Evolutionary conservation across 1,140 invertebrate species (phyloP), one percentile per base, ranked within the genome.

Genomic region (Lutraria rhynchaena): DNA sequence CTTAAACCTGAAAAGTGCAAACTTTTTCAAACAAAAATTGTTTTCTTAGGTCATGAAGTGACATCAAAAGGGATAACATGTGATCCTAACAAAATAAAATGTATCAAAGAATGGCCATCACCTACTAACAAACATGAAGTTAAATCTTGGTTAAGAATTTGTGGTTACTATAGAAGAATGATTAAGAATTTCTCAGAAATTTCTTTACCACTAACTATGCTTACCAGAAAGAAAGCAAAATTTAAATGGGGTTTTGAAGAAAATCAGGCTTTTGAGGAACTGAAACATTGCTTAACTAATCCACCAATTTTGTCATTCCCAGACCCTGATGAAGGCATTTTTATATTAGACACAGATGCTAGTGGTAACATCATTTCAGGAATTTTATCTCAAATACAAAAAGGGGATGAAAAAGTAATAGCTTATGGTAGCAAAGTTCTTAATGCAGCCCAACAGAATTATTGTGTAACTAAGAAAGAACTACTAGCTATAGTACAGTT

Each of bases 61-160:
- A 46, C 65, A 19, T 17, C 4, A 24, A 37, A 80, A 4, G 76
- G 76, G 22, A 65, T 80, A 1, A 85, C 70, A 73, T 85, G 87
- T 22, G 87, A 92, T 85, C 77, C 70, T 44, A 83, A 85, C 17
- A 90, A 90, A 83, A 74, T 93, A n/a, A 58, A 83, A 73, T 87
- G 90, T 15, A 92, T 93, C 41, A 58, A 69, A 63, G 61, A 89
- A 49, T 84, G 89, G 53, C 81, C 67, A 67, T 27, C 19, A 31
- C 92, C 91, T 22, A 63, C 61, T 41, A 88, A 87, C 49, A 86
- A 89, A 51, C 89, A 87, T 75, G 87, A 92, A 29, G 65, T 94
- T 5, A 55, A 46, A 29, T 71, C 60, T 75, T 84, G 81, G 44
- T 33, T 85, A 31, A 81, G 81, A 27, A 67, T 83, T 35, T 63